Conservation (phyloP, 2,888 invertebrate genomes). For the Lottia gigantea region DNA sequence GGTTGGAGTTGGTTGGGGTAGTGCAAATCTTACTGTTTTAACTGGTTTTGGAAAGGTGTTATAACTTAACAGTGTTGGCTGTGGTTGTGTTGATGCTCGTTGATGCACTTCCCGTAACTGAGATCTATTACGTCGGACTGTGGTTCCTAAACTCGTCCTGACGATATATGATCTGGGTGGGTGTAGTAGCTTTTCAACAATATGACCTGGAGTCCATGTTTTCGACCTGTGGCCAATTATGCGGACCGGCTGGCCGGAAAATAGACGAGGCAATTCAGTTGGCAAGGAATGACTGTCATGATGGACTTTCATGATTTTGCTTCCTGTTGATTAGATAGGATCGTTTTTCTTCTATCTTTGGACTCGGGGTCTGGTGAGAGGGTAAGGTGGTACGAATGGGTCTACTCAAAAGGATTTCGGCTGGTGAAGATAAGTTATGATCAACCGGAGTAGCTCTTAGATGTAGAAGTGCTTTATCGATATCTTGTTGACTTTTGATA, state of each 20-base stretch:
- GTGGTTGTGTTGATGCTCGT: too few species aligned
- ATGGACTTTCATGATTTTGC: background rate
- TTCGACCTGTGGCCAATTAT: background rate
- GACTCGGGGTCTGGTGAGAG: background rate
- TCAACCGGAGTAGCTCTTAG: conserved; percentile 13
- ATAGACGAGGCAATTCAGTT: background rate
- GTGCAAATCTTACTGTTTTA: too few species aligned
- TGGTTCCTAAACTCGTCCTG: background rate
- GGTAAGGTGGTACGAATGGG: background rate
- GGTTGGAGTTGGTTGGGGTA: too few species aligned
- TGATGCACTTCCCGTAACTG: background rate
- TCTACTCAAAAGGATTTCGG: conserved; percentile 3
- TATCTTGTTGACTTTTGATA: background rate
- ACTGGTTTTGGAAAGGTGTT: too few species aligned
- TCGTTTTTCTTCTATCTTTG: background rate
- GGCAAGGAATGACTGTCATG: background rate
- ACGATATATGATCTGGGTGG: background rate
- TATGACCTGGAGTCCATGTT: conserved; percentile 5
- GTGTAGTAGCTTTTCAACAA: background rate
- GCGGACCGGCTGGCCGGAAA: background rate
- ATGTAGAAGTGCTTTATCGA: conserved; percentile 11
- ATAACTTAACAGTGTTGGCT: background rate
- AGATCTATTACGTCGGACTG: background rate
- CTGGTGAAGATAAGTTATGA: background rate
- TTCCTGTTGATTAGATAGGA: background rate